Evolutionary conservation across 2,113 vertebrate species (phyloP).

Genomic region (Nothocercus julius): DNA sequence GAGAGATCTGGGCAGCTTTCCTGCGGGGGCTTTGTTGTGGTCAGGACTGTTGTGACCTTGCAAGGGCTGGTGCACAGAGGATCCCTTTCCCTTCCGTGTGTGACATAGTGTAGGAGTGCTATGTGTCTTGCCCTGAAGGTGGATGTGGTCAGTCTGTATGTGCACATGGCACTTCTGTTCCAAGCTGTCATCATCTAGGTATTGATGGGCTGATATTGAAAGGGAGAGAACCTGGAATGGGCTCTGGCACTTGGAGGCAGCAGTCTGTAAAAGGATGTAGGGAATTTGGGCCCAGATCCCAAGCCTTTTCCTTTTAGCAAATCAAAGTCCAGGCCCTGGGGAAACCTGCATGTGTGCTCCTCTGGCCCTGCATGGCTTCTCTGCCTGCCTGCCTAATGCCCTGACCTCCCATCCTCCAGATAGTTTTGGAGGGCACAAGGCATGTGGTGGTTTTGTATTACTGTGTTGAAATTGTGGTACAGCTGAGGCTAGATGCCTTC

Average conservation of each 20-base stretch:
- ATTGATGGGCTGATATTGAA: background rate
- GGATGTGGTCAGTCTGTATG: background rate
- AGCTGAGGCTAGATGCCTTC: background rate
- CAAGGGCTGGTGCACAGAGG: background rate
- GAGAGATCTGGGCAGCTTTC: background rate
- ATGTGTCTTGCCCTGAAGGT: background rate
- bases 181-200: background rate
- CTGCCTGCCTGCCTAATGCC: background rate
- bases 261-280: background rate
- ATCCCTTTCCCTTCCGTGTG: rapidly evolving
- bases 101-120: background rate
- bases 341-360: background rate
- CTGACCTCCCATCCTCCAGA: background rate
- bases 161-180: background rate
- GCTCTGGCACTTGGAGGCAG: background rate
- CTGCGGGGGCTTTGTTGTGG: background rate
- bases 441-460: background rate
- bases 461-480: background rate
- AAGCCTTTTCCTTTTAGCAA: background rate
- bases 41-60: background rate
- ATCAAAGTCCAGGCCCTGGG: background rate
- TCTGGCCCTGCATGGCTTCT: background rate
- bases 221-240: background rate
- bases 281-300: background rate
- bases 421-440: background rate